Percentiles rank a stretch among this genome's conserved stretches.
Conservation (phyloP, 2,888 invertebrate genomes). For the Ditula angustiorana region DNA sequence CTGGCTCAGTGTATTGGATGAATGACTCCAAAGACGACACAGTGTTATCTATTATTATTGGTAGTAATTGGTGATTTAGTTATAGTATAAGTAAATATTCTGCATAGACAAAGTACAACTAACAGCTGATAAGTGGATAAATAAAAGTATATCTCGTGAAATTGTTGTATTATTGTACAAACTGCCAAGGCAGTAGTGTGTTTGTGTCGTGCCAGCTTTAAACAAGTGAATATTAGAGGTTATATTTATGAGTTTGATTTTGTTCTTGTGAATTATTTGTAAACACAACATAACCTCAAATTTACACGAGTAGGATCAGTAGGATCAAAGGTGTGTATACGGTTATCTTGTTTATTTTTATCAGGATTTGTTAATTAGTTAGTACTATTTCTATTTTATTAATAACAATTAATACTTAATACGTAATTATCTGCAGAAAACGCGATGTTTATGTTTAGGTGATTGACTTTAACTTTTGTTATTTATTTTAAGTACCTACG, state of each 20-base stretch:
- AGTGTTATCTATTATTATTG: slow-evolving; percentile 16
- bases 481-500: not conserved
- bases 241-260: slow-evolving; percentile 17
- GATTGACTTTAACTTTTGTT: not conserved
- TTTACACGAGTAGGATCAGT: slow-evolving; percentile 30
- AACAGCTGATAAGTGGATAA: slow-evolving; percentile 38
- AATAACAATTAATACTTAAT: not conserved
- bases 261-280: slow-evolving; percentile 27
- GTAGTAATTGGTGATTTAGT: slow-evolving; percentile 29
- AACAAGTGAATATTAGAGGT: slow-evolving; percentile 30
- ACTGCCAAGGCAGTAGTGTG: slow-evolving; percentile 10
- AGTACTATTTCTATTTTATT: not conserved
- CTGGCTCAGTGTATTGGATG: slow-evolving; percentile 39
- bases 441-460: not conserved
- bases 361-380: not conserved
- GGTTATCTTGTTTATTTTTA: slow-evolving; percentile 1
- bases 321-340: slow-evolving; percentile 40
- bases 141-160: slow-evolving; percentile 30
- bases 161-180: slow-evolving; percentile 4
- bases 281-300: slow-evolving; percentile 43
- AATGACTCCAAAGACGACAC: slow-evolving; percentile 36
- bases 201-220: slow-evolving; percentile 14
- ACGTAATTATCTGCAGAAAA: not conserved
- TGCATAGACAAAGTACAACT: slow-evolving; percentile 23
- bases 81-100: slow-evolving; percentile 19